Conservation (phyloP, 1,140 invertebrate species). For the Calephelis nemesis region DNA sequence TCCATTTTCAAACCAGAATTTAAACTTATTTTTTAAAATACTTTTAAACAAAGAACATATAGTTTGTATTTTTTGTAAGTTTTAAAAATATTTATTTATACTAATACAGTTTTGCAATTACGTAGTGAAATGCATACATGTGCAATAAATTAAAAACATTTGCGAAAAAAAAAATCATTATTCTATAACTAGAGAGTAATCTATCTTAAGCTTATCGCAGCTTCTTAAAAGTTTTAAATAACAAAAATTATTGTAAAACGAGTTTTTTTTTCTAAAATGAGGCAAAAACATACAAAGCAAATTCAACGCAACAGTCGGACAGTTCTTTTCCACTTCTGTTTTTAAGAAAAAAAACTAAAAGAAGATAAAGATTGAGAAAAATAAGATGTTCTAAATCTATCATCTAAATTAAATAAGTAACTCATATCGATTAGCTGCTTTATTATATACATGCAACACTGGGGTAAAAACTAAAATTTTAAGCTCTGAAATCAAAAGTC, state of each 20-base stretch:
- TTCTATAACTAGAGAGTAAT: neutral
- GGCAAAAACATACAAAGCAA: too few species aligned
- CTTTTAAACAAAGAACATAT: neutral
- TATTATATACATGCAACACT: neutral
- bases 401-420: too few species aligned
- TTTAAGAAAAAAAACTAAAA: too few species aligned
- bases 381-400: too few species aligned
- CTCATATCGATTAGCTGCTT: too few species aligned
- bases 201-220: too few species aligned
- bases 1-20: slow-evolving; percentile 5
- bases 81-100: neutral
- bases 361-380: too few species aligned
- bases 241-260: too few species aligned
- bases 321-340: too few species aligned
- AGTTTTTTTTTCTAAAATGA: too few species aligned
- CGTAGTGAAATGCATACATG: neutral
- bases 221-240: too few species aligned
- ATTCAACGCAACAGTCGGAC: too few species aligned
- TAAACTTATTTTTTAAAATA: neutral
- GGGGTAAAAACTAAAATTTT: neutral
- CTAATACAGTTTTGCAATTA: neutral
- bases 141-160: neutral
- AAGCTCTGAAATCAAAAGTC: neutral
- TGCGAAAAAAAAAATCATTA: neutral
- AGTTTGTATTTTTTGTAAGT: neutral